Base-by-base conservation (phyloP, 2,888 invertebrate genomes). In the Atethmia centrago region DNA sequence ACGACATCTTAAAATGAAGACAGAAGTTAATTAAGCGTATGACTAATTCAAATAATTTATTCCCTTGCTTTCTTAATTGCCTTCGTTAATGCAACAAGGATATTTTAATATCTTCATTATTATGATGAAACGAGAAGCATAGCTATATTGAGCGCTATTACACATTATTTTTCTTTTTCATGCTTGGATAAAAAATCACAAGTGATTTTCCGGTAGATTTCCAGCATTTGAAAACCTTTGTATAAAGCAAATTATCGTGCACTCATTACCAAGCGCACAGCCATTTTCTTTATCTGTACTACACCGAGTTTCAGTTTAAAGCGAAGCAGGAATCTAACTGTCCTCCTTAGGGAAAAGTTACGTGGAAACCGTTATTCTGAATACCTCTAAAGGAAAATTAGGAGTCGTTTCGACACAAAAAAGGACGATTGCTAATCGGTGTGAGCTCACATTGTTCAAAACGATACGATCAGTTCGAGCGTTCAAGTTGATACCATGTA, bases 401-500 rank as follows among this genome's bases (percentile, higher is more conserved):
- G 59, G 16, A 67, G 71, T 66, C 49, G 61, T 72, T 59, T 12
- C 19, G 68, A 62, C 74, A 81, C 68, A 80, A 74, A 74, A 83
- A 58, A 72, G 42, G 49, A 68, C 75, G 67, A 75, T 49, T 49
- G 58, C 82, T 84, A 84, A 84, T 84, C 82, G 71, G 72, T 68
- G 70, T 74, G 47, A 67, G 74, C 63, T 78, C 68, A 63, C 62
- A 75, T 83, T 81, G 71, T 76, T 75, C 36, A 69, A 71, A 47
- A 63, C 36, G 83, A 83, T 83, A 76, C 82, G 82, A 86, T 85
- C 74, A 78, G 78, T 82, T 78, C 58, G 65, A 75, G 49, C 42
- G 80, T 66, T 80, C 81, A 74, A 76, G 82, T 84, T 79, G 74
- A 86, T 83, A 78, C 80, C 69, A 69, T 84, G 76, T 78, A 90